phyloP scores from a whole-genome alignment of 2,113 vertebrate species.

The Odocoileus virginianus region DNA sequence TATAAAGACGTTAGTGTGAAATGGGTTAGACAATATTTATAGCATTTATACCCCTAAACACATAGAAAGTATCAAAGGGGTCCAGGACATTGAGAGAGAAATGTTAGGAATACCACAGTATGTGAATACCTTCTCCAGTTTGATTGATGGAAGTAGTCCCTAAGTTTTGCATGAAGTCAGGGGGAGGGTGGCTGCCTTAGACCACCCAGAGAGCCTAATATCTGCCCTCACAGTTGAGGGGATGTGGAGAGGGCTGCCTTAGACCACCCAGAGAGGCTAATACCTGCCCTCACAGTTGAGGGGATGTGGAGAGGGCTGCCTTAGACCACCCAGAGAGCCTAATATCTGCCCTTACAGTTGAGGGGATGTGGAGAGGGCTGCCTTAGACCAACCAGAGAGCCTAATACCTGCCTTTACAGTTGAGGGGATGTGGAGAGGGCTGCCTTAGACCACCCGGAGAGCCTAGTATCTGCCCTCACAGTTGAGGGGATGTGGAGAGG shows the following conservation, averaged over 20 bases:
- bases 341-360: not conserved
- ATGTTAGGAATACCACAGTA: not conserved
- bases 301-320: not conserved
- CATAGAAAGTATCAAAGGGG: not conserved
- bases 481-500: not conserved
- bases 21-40: not conserved
- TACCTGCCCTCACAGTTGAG: not conserved
- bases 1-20: not conserved
- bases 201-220: not conserved
- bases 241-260: no score
- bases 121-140: not conserved
- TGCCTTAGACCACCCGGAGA: not conserved
- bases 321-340: not conserved
- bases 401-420: not conserved
- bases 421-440: not conserved
- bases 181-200: not conserved
- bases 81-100: not conserved
- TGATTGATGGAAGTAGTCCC: not conserved
- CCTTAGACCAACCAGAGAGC: not conserved
- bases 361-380: not conserved
- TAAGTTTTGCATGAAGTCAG: not conserved
- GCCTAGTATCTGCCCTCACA: not conserved
- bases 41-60: not conserved
- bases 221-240: not conserved
- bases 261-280: not conserved